These are phyloP conservation scores for Eonycteris spelaea DNA, from an alignment of 2,113 vertebrate genomes.

Conservation along the genomic window DNA sequence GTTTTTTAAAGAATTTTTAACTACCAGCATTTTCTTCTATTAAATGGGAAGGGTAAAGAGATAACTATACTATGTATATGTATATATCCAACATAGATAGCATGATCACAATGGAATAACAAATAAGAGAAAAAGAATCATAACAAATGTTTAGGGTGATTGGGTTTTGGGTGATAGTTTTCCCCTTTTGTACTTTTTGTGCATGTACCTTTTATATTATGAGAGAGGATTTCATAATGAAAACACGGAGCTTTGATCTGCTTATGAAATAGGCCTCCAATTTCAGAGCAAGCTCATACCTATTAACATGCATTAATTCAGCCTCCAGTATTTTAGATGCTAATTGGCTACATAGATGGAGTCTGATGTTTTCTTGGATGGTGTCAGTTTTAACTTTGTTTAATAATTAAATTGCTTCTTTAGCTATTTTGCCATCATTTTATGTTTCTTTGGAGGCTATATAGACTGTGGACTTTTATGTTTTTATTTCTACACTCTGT, in stretches of 20 bases:
- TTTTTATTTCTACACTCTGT: conserved; percentile 17
- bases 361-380: conserved; percentile 68
- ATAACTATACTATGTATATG: neutral
- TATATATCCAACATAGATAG: too few relatives aligned
- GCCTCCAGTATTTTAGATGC: conserved; percentile 64
- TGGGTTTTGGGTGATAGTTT: neutral
- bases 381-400: conserved; percentile 80
- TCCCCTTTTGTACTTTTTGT: neutral
- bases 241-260: conserved; percentile 68
- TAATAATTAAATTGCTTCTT: conserved; percentile 76
- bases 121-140: neutral
- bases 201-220: neutral
- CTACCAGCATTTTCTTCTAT: neutral
- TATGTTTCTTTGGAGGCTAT: conserved; percentile 64
- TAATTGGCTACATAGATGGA: conserved; percentile 68
- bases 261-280: conserved; percentile 61
- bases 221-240: neutral
- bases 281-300: conserved; percentile 32
- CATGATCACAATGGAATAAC: neutral
- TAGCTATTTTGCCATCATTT: conserved; percentile 63
- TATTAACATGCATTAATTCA: conserved; percentile 60
- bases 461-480: conserved; percentile 56
- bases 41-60: neutral
- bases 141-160: neutral
- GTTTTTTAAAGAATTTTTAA: neutral